phyloP scores from a whole-genome alignment of 53 echinoderm and acorn worm genomes.

The Apostichopus leukothele region DNA sequence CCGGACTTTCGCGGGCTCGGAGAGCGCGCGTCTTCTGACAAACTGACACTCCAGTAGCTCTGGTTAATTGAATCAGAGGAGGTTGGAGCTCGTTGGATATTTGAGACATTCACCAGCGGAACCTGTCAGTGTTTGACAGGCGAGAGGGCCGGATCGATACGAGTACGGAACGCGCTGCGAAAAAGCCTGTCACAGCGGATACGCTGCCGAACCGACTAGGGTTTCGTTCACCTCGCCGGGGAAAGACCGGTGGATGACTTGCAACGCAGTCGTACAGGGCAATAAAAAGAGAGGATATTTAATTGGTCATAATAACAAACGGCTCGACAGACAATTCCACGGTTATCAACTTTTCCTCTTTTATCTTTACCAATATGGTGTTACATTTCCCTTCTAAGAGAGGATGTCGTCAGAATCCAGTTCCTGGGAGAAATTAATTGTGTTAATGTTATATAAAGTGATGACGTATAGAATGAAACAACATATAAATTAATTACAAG shows the following conservation, averaged over 20 bases:
- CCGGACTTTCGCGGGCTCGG: conserved; percentile 42
- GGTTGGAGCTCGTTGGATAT: conserved; percentile 43
- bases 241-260: conserved; percentile 34
- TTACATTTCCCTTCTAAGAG: too few relatives aligned
- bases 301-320: conserved; percentile 24
- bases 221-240: conserved; percentile 19
- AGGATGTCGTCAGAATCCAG: too few relatives aligned
- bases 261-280: background rate
- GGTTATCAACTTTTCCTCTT: background rate
- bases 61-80: conserved; percentile 42
- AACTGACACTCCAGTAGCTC: conserved; percentile 41
- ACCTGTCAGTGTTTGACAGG: conserved; percentile 48
- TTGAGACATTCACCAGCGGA: conserved; percentile 42
- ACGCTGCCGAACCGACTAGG: conserved; percentile 40
- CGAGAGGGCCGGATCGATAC: conserved; percentile 51
- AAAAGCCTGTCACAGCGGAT: conserved; percentile 47
- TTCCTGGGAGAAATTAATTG: too few relatives aligned
- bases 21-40: conserved; percentile 38
- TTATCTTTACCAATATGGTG: background rate
- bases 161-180: conserved; percentile 46
- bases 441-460: too few relatives aligned
- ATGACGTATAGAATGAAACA: too few relatives aligned
- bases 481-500: too few relatives aligned
- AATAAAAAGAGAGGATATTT: background rate
- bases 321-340: conserved; percentile 11